Evolutionary conservation across 2,888 invertebrate genomes (phyloP).

Genomic region (Phyto melanocephala): DNA sequence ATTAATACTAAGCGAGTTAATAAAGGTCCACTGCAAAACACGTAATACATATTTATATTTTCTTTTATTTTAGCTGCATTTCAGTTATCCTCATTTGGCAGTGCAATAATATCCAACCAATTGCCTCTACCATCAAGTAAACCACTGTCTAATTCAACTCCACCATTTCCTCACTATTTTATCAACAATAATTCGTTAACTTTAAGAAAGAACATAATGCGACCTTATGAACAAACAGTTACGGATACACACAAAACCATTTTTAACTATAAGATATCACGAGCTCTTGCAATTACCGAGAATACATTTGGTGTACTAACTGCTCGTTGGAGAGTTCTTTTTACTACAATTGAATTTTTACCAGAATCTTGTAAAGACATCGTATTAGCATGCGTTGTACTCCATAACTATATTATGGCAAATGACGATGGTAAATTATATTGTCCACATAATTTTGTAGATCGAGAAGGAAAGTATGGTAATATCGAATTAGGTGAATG

Average conservation of each 20-base stretch:
- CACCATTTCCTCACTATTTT: slow-evolving; percentile 51
- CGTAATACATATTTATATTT: too few relatives aligned
- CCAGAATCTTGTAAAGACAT: slow-evolving; percentile 59
- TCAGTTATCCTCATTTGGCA: not conserved
- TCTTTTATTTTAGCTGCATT: slow-evolving; percentile 30
- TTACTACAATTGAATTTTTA: slow-evolving; percentile 44
- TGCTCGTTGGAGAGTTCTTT: slow-evolving; percentile 59
- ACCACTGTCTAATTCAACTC: slow-evolving; percentile 8
- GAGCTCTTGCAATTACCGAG: slow-evolving; percentile 41
- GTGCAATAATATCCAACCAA: slow-evolving; percentile 1
- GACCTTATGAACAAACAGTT: slow-evolving; percentile 35
- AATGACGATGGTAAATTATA: slow-evolving; percentile 34
- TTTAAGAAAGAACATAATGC: slow-evolving; percentile 48
- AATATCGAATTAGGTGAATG: slow-evolving; percentile 12
- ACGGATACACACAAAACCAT: slow-evolving; percentile 18
- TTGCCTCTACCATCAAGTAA: slow-evolving; percentile 36
- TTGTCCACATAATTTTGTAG: slow-evolving; percentile 36
- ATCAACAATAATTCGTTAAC: slow-evolving; percentile 52
- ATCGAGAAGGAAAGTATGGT: not conserved
- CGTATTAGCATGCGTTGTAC: slow-evolving; percentile 47
- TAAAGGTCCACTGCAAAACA: too few relatives aligned
- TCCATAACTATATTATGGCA: slow-evolving; percentile 59
- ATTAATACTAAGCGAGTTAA: too few relatives aligned
- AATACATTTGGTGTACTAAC: slow-evolving; percentile 63
- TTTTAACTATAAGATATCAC: slow-evolving; percentile 54